Evolutionary conservation across 23 tunicate genomes (phyloP), one percentile per base, ranked within the genome.

Genomic region (Phallusia fumigata): DNA sequence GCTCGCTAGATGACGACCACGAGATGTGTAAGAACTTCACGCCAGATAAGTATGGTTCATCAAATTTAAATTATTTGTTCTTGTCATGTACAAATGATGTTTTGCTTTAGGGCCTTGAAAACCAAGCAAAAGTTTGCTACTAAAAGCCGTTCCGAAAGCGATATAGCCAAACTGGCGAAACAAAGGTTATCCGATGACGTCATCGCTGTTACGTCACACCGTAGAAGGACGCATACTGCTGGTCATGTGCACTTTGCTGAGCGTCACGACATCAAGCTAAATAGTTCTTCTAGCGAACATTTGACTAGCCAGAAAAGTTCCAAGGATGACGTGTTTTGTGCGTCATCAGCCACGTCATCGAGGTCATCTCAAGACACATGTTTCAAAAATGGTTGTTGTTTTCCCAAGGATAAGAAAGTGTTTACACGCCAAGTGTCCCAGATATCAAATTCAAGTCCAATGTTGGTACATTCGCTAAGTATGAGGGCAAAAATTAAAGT

Each of bases 401-500:
- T 22, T 13, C 47, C 34, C 5, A 40, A 28, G 5, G 11, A 33
- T 0, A 19, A 52, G 40, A 51, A 28, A 19, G 24, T 18, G 18
- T 18, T 19, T 31, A 8, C 31, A 3, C 52, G 83, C 16, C 36
- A 18, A 16, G 11, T 79, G 15, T 58, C 69, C 28, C 69, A 58
- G 1, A 8, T 30, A 22, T 36, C 81, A 24, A 49, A 69, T 30
- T 30, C 53, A 8, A 86, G 80, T 65, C 83, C 83, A 32, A 65
- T 80, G 58, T 53, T 80, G 47, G 74, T 65, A n/a, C 76, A 80
- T 44, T 86, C 90, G 0, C 83, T 80, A 6, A 86, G 90, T 32
- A 31, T 86, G 83, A 50, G 90, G 28, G 53, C 90, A 35, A 86
- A 86, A 74, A 74, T 86, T 13, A 86, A 86, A 75, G 58, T 82